Percentiles rank a stretch among this genome's conserved stretches.
Conservation (phyloP, 2,797 vertebrate genomes). For the Hoplostethus atlanticus region DNA sequence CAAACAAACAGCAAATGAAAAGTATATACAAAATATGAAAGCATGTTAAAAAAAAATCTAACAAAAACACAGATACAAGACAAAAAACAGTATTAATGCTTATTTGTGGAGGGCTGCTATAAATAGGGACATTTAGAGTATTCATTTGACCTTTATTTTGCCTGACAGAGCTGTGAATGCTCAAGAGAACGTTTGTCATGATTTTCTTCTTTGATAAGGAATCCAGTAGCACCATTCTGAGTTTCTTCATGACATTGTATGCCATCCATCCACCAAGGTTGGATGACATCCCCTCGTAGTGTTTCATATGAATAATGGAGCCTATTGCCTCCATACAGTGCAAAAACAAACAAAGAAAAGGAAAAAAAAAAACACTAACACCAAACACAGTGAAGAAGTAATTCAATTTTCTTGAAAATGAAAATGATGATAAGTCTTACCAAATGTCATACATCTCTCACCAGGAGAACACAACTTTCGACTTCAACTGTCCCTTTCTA, state of each 20-base stretch:
- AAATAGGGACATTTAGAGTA: conserved; percentile 54
- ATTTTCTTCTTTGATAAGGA: conserved; percentile 40
- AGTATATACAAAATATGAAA: conserved; percentile 76
- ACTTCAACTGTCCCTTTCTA: conserved; percentile 30
- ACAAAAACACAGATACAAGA: conserved; percentile 50
- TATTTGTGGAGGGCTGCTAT: conserved; percentile 59
- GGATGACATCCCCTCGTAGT: conserved; percentile 40
- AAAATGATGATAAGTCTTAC: conserved; percentile 54
- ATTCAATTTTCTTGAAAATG: conserved; percentile 56
- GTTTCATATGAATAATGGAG: conserved; percentile 64
- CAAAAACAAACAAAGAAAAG: conserved; percentile 63
- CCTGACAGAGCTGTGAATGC: conserved; percentile 33
- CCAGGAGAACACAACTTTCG: conserved; percentile 65
- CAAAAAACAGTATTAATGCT: conserved; percentile 51
- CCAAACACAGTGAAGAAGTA: conserved; percentile 37
- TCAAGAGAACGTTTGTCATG: conserved; percentile 35
- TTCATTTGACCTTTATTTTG: conserved; percentile 45
- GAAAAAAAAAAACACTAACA: conserved; percentile 22
- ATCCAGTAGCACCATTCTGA: conserved; percentile 69
- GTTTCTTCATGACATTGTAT: conserved; percentile 39
- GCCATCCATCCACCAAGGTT: conserved; percentile 31
- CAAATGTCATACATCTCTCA: conserved; percentile 63
- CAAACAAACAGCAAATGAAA: conserved; percentile 48
- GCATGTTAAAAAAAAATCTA: conserved; percentile 66
- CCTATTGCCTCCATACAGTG: conserved; percentile 67